Evolutionary conservation across 2,797 vertebrate genomes (phyloP), one percentile per base, ranked within the genome.

Genomic region (Eleutherodactylus coqui): DNA sequence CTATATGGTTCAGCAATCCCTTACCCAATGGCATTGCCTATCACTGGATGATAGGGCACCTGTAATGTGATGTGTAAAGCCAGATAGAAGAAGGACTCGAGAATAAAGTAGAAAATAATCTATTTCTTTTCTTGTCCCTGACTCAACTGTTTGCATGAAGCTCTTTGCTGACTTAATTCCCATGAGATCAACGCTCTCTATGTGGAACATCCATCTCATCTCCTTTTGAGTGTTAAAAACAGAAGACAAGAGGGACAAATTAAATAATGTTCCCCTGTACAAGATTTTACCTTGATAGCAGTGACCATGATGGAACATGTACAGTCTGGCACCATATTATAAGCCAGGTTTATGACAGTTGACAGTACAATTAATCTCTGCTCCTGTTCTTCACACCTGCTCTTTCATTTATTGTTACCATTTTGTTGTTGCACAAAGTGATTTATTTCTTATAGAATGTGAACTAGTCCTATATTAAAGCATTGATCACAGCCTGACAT

Each of bases 281-380:
- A 73, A 45, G 21, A 73, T 73, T 41, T 72, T 72, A 72, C 69
- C 38, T 73, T 73, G 69, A 73, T 73, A 73, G 38, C 27, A 73
- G 43, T 73, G 41, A 73, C 69, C 41, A 73, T 16, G 69, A 45
- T 73, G 69, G 69, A 73, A 16, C 38, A 45, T 27, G 69, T 10
- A 43, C 45, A 5, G 9, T 73, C 69, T 73, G 17, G 41, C n/a
- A 43, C 1, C 38, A 73, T 43, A 45, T 73, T 73, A 45, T 43
- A 45, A 4, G 17, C 24, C 11, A 13, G 24, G 24, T 43, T 72
- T 72, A 72, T 72, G 69, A 72, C 38, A 43, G 69, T 10, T 43
- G 69, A 43, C 69, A 72, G 38, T 43, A 43, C 11, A 43, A 2
- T 45, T 38, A 5, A 27, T 6, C 11, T n/a, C 13, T 45, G 36